Conservation (phyloP, 2,888 invertebrate genomes). For the Ochlodes sylvanus region DNA sequence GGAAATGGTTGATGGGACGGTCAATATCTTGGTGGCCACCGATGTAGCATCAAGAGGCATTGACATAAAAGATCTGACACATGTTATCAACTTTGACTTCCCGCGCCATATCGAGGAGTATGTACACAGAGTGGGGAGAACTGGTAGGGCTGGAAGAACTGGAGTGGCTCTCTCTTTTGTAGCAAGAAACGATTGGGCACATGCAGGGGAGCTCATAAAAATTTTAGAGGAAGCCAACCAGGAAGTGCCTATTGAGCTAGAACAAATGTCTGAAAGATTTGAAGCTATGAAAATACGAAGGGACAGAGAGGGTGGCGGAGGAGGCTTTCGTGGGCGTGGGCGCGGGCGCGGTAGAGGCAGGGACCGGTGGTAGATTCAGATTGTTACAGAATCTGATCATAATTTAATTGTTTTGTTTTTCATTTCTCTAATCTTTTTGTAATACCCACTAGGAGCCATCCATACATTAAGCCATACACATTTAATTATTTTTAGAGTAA, state of each 20-base stretch:
- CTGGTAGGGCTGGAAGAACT: conserved; percentile 95
- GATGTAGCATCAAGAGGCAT: conserved; percentile 98
- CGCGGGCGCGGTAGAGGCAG: conserved; percentile 60
- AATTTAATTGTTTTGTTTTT: neutral
- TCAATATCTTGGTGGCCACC: conserved; percentile 95
- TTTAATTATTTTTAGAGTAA: no score
- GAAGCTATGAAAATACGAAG: conserved; percentile 87
- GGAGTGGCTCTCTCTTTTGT: conserved; percentile 94
- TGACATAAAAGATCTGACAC: conserved; percentile 95
- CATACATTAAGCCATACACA: no score
- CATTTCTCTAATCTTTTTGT: neutral
- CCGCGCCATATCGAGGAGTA: conserved; percentile 98
- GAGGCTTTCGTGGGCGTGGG: conserved; percentile 64
- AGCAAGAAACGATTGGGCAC: conserved; percentile 92
- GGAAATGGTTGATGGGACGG: conserved; percentile 92
- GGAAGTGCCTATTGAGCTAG: conserved; percentile 91
- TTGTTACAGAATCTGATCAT: neutral
- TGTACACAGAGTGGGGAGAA: conserved; percentile 97
- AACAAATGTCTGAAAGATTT: conserved; percentile 90
- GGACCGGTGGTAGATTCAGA: conserved; percentile 57
- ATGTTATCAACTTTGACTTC: conserved; percentile 97
- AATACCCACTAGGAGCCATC: neutral
- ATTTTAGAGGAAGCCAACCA: conserved; percentile 95
- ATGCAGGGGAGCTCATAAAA: conserved; percentile 92
- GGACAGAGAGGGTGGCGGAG: conserved; percentile 78